Percentiles rank a stretch among this genome's conserved stretches.
Evolutionary conservation across 2,888 invertebrate species (phyloP).

Genomic region (Scaptomyza caliginosa): DNA sequence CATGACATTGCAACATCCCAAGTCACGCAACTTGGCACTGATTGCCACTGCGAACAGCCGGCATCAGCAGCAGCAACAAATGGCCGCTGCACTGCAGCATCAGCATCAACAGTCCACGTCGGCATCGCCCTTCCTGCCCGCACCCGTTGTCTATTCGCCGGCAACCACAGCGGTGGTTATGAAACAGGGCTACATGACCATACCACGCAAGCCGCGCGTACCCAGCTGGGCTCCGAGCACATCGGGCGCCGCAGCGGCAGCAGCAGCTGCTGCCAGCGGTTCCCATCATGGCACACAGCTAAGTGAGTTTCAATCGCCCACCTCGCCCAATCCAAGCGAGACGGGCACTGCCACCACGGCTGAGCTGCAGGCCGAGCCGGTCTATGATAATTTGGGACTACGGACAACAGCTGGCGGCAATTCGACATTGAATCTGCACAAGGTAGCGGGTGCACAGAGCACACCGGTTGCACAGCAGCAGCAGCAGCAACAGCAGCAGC

Average conservation of each 20-base stretch:
- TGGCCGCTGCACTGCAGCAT: slow-evolving; percentile 70
- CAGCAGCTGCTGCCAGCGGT: slow-evolving; percentile 2
- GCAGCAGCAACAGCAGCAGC: slow-evolving; percentile 80
- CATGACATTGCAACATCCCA: slow-evolving; percentile 92
- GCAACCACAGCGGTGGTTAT: slow-evolving; percentile 80
- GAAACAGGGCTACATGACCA: slow-evolving; percentile 93
- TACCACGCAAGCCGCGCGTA: slow-evolving; percentile 92
- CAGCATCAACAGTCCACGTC: slow-evolving; percentile 80
- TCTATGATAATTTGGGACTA: slow-evolving; percentile 93
- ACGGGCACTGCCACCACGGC: slow-evolving; percentile 84
- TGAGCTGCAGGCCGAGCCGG: slow-evolving; percentile 89
- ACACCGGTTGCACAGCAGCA: slow-evolving; percentile 20
- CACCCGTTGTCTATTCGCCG: slow-evolving; percentile 88
- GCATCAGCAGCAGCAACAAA: slow-evolving; percentile 84
- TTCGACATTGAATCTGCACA: slow-evolving; percentile 91
- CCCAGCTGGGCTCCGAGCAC: slow-evolving; percentile 91
- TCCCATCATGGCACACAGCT: slow-evolving; percentile 81
- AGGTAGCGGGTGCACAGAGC: slow-evolving; percentile 79
- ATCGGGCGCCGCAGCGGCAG: slow-evolving; percentile 54
- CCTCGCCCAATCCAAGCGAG: slow-evolving; percentile 83
- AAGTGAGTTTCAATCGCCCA: slow-evolving; percentile 83
- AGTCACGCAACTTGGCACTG: slow-evolving; percentile 83
- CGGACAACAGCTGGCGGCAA: slow-evolving; percentile 95
- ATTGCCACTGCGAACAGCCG: slow-evolving; percentile 81
- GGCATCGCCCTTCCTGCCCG: slow-evolving; percentile 90